These are phyloP conservation scores for Phenacoccus solenopsis DNA, from an alignment of 1,140 invertebrate genomes.

Conservation along the genomic window DNA sequence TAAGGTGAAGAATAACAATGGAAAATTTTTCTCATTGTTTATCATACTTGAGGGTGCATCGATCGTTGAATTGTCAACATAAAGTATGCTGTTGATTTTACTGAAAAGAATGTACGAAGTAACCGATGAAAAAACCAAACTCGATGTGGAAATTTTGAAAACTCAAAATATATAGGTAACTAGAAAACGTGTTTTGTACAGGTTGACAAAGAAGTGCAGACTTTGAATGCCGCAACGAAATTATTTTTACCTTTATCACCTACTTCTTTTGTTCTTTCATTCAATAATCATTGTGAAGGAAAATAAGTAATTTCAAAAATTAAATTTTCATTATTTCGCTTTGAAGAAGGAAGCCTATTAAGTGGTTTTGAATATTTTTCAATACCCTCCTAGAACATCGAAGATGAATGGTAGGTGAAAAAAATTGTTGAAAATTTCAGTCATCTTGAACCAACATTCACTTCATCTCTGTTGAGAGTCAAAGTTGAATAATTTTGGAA, in stretches of 20 bases:
- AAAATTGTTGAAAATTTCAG: too few relatives aligned
- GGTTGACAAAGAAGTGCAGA: background rate
- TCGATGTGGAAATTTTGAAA: constrained; percentile 7
- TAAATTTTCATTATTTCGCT: too few relatives aligned
- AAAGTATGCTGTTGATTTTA: background rate
- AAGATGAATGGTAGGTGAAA: too few relatives aligned
- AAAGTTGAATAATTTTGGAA: too few relatives aligned
- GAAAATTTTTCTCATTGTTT: background rate
- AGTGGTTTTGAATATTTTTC: too few relatives aligned
- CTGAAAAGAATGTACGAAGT: background rate
- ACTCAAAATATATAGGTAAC: background rate
- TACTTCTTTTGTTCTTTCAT: background rate
- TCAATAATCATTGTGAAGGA: too few relatives aligned
- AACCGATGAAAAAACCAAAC: background rate
- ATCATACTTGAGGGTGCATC: background rate
- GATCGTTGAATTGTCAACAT: background rate
- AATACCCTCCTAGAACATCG: too few relatives aligned
- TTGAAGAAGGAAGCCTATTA: too few relatives aligned
- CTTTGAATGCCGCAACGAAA: background rate
- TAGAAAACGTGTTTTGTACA: background rate
- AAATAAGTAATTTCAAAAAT: too few relatives aligned
- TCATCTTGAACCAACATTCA: too few relatives aligned
- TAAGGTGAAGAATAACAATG: background rate
- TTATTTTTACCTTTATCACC: background rate
- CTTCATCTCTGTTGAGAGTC: too few relatives aligned